These are phyloP conservation scores for Odocoileus virginianus DNA, from an alignment of 2,113 vertebrate genomes.

Conservation along the genomic window DNA sequence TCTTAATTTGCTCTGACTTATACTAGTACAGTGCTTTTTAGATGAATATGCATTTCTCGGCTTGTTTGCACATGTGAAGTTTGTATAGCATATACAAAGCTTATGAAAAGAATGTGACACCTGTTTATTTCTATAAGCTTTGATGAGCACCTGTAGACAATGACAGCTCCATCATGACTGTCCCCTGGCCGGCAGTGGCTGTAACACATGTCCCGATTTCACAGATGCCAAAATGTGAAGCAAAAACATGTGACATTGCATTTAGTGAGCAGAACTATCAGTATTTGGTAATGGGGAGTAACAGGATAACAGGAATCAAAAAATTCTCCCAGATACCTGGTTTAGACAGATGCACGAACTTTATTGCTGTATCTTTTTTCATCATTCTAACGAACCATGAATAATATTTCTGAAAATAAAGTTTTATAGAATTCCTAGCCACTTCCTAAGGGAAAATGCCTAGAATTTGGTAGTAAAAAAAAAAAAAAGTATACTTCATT, in stretches of 20 bases:
- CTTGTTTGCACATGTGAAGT: neutral
- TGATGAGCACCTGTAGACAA: neutral
- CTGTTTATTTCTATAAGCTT: neutral
- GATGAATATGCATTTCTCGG: neutral
- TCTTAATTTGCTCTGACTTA: neutral
- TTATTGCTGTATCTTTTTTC: neutral
- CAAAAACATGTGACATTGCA: neutral
- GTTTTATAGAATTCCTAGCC: neutral
- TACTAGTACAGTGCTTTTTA: neutral
- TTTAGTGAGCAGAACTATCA: neutral
- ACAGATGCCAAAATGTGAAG: neutral
- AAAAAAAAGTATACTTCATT: neutral
- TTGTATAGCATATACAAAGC: neutral
- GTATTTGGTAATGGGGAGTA: neutral
- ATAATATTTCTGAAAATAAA: neutral
- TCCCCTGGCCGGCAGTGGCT: neutral
- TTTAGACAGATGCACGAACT: neutral
- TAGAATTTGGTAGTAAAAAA: neutral
- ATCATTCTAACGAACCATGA: neutral
- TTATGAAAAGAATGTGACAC: neutral
- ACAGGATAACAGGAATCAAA: neutral
- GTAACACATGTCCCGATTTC: neutral
- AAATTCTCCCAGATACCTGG: neutral
- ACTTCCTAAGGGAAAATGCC: neutral
- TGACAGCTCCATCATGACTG: neutral